Conservation (phyloP, 1,140 invertebrate species). For the Galleria mellonella region DNA sequence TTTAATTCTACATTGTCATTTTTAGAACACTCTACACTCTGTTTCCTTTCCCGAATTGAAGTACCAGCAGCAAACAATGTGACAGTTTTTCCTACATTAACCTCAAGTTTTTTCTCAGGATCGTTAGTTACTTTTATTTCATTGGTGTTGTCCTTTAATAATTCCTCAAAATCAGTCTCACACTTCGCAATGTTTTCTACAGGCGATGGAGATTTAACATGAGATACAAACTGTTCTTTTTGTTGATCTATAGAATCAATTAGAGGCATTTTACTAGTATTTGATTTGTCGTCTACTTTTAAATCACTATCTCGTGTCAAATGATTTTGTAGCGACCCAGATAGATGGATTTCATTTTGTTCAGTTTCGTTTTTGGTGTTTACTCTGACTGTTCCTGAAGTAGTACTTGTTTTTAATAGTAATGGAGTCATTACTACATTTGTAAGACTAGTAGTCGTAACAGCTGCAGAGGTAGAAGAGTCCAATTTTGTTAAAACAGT, state of each 20-base stretch:
- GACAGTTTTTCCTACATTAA: slow-evolving; percentile 53
- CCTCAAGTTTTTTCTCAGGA: slow-evolving; percentile 56
- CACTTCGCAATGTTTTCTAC: slow-evolving; percentile 44
- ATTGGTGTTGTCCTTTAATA: slow-evolving; percentile 69
- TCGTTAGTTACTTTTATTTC: slow-evolving; percentile 66
- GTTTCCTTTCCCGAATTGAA: slow-evolving; percentile 18
- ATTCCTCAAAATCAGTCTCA: slow-evolving; percentile 72
- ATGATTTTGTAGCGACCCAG: background rate
- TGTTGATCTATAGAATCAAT: slow-evolving; percentile 5
- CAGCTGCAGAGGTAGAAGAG: slow-evolving; percentile 26
- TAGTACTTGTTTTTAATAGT: slow-evolving; percentile 41
- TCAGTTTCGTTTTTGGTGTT: slow-evolving; percentile 40
- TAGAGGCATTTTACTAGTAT: background rate
- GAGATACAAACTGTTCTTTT: slow-evolving; percentile 1
- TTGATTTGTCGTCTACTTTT: slow-evolving; percentile 8
- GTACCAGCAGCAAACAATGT: slow-evolving; percentile 25
- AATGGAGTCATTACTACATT: slow-evolving; percentile 57
- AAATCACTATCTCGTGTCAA: background rate
- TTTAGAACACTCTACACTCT: slow-evolving; percentile 11
- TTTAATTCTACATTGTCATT: slow-evolving; percentile 9
- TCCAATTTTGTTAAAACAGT: slow-evolving; percentile 50
- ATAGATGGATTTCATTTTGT: background rate
- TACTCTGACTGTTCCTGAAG: slow-evolving; percentile 30
- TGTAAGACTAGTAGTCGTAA: slow-evolving; percentile 39
- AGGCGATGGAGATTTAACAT: background rate